Percentiles rank a stretch among this genome's conserved stretches.
Evolutionary conservation across 2,113 vertebrate genomes (phyloP).

Genomic region (Machaerirhynchus nigripectus): DNA sequence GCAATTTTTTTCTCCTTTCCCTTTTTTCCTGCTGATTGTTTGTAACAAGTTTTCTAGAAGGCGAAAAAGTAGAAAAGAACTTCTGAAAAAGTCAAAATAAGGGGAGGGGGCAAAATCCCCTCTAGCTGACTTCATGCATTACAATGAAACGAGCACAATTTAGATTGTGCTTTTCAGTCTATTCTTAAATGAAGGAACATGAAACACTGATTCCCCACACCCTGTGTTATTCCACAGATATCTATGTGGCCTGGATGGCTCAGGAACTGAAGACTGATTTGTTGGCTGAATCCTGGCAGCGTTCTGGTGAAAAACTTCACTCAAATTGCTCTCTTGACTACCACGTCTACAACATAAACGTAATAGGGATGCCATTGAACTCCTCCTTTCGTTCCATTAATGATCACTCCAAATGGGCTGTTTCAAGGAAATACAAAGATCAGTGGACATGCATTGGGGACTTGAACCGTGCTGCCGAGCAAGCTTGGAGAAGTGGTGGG

Average conservation of each 20-base stretch:
- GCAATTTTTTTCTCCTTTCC: background rate
- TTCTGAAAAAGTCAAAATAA: background rate
- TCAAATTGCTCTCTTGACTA: slow-evolving; percentile 91
- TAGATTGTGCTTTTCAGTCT: background rate
- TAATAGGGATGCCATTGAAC: slow-evolving; percentile 64
- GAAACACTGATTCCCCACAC: background rate
- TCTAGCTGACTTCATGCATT: background rate
- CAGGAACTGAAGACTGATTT: slow-evolving; percentile 81
- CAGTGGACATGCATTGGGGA: slow-evolving; percentile 88
- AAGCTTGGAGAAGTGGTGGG: slow-evolving; percentile 85
- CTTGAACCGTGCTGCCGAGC: slow-evolving; percentile 80
- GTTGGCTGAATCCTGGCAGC: slow-evolving; percentile 87
- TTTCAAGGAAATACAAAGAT: slow-evolving; percentile 69
- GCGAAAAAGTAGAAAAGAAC: background rate
- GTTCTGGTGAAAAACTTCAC: slow-evolving; percentile 69
- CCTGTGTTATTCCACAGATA: slow-evolving; percentile 75
- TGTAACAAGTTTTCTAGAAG: background rate
- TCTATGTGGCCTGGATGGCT: slow-evolving; percentile 89
- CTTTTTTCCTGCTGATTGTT: background rate
- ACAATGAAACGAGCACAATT: fast-evolving
- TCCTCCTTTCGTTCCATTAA: slow-evolving; percentile 75
- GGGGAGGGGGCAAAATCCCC: background rate
- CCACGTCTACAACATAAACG: slow-evolving; percentile 83
- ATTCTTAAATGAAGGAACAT: background rate
- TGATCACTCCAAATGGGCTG: slow-evolving; percentile 94